These are phyloP conservation scores for Galagoides demidoff DNA, from an alignment of 2,797 vertebrate species.

Conservation along the genomic window DNA sequence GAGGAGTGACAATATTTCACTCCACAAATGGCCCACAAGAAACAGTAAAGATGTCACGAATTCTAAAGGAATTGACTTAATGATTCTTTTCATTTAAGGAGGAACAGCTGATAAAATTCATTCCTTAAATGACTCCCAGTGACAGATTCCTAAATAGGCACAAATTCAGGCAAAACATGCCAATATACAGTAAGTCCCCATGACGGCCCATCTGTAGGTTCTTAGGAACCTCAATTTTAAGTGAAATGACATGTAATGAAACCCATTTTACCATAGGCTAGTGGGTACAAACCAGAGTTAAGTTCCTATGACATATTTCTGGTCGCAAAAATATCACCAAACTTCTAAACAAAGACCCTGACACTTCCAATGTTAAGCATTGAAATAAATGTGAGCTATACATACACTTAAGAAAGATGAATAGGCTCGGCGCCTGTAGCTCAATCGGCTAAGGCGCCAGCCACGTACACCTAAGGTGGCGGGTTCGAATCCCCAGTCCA, in stretches of 20 bases:
- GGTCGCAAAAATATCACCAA: background rate
- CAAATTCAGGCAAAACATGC: conserved; percentile 32
- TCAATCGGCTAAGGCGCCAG: no score
- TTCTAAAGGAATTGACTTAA: conserved; percentile 79
- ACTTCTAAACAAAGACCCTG: background rate
- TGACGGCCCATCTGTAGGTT: background rate
- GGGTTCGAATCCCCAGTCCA: no score
- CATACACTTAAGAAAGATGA: background rate
- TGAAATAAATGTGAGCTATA: background rate
- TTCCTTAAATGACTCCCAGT: conserved; percentile 64
- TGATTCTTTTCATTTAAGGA: conserved; percentile 77
- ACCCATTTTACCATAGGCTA: background rate
- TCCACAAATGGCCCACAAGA: conserved; percentile 76
- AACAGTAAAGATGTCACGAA: conserved; percentile 76
- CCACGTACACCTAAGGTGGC: no score
- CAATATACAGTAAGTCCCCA: background rate
- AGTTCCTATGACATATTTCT: background rate
- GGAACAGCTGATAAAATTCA: conserved; percentile 72
- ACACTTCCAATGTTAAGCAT: background rate
- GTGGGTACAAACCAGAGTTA: background rate
- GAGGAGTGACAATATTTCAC: conserved; percentile 76
- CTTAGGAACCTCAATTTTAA: background rate
- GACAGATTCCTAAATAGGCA: conserved; percentile 67
- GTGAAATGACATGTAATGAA: background rate
- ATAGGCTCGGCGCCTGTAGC: no score